A percentile compares a stretch with the other conserved stretches of the same genome.
phyloP scores from a whole-genome alignment of 2,888 invertebrate genomes.

The Drosophila mimetica region DNA sequence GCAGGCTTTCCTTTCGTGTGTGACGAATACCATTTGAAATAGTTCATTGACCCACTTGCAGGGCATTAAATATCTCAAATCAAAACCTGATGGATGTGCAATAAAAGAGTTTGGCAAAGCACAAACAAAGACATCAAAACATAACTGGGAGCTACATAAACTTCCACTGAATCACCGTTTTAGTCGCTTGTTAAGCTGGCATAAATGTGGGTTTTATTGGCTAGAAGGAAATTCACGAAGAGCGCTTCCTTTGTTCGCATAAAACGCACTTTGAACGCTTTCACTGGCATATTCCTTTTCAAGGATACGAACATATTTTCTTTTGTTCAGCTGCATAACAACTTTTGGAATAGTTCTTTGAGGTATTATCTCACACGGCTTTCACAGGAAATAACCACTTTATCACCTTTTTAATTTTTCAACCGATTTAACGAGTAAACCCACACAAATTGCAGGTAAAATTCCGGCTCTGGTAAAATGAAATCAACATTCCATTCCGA shows the following conservation, averaged over 20 bases:
- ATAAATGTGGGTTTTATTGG: not conserved
- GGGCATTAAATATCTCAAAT: constrained; percentile 21
- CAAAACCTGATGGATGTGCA: constrained; percentile 16
- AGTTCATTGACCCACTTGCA: constrained; percentile 37
- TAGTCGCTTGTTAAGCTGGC: not conserved
- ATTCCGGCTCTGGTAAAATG: not conserved
- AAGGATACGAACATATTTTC: not conserved
- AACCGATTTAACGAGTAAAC: not conserved
- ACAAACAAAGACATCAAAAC: constrained; percentile 4
- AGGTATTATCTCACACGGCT: not conserved
- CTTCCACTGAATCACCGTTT: constrained; percentile 3
- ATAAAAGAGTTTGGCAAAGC: constrained; percentile 33
- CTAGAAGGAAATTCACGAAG: not conserved
- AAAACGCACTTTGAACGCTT: not conserved
- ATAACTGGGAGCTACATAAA: not conserved
- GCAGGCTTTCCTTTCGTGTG: constrained; percentile 2
- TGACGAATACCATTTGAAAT: constrained; percentile 4
- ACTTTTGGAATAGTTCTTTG: not conserved
- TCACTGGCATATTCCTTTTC: not conserved
- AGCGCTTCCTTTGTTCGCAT: not conserved
- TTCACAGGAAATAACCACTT: not conserved
- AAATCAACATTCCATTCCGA: constrained; percentile 1
- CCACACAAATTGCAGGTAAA: constrained; percentile 10
- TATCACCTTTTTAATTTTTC: not conserved
- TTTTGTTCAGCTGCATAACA: not conserved